Evolutionary conservation across 2,888 invertebrate genomes (phyloP), one percentile per base, ranked within the genome.

Genomic region (Psococerastis gibbosa): DNA sequence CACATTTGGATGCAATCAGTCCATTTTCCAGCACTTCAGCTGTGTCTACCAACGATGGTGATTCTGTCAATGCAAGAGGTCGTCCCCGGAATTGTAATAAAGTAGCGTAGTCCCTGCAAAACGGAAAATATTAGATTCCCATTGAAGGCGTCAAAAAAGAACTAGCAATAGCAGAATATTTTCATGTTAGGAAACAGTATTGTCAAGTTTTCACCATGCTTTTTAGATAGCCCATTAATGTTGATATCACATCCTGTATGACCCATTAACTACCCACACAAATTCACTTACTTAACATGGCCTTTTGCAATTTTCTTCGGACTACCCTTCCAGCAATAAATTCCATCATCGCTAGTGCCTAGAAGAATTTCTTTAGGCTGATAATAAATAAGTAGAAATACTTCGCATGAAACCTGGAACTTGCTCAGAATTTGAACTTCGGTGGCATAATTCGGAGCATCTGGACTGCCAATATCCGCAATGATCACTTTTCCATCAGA

Each of bases 1-100:
- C 56, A 45, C 51, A 53, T 49, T 56, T 56, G 1, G 51, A 49
- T 1, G 54, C 54, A 8, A 55, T 45, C 18, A 53, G 41, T 6
- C 50, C 49, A 31, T 50, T 47, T 11, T 46, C 48, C 9, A 56
- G 22, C 1, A 50, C 47, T 44, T 54, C 54, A 4, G 55, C 51
- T 1, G 55, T 54, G 43, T 56, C 56, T 3, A 55, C 55, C 2
- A 56, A 46, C 9, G 32, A 35, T 17, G 13, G 17, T 5, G 35
- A 43, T 5, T 13, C 18, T 20, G n/a, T 41, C 32, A 31, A 9
- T 18, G 17, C 2, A n/a, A 16, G 27, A 9, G 6, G 45, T 23
- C 23, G 9, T 22, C 17, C 20, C 13, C 13, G 43, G 34, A 45
- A 43, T 13, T 43, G 22, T 13, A 45, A 9, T 18, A 45, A 15